These are phyloP conservation scores for Caenorhabditis becei DNA, from an alignment of 2,888 invertebrate species.

Conservation along the genomic window DNA sequence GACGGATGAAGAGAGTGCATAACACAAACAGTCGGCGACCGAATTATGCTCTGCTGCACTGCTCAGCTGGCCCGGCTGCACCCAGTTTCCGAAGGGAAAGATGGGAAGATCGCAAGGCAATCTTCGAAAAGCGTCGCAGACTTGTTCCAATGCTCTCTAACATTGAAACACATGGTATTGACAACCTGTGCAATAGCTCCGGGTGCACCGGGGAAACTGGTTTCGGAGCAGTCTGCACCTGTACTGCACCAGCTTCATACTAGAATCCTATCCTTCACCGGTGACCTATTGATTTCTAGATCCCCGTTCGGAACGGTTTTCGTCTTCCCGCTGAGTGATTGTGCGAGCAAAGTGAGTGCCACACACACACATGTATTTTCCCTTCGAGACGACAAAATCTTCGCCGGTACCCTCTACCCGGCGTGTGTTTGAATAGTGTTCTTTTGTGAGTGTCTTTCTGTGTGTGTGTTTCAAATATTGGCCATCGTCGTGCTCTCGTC, in stretches of 20 bases:
- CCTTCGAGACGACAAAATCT: constrained; percentile 11
- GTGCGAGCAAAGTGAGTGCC: not conserved
- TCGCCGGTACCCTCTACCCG: constrained; percentile 11
- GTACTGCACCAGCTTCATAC: too few relatives aligned
- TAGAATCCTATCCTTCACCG: not conserved
- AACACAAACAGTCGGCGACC: constrained; percentile 35
- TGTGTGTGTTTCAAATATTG: constrained; percentile 59
- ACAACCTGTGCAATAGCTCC: too few relatives aligned
- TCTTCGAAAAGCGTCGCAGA: constrained; percentile 27
- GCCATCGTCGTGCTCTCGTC: constrained; percentile 29
- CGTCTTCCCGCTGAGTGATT: not conserved
- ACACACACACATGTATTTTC: constrained; percentile 16
- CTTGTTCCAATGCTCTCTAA: constrained; percentile 36
- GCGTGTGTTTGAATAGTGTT: constrained; percentile 54
- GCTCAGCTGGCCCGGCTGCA: constrained; percentile 13
- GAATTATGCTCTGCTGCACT: constrained; percentile 20
- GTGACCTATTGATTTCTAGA: not conserved
- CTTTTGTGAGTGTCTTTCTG: constrained; percentile 51
- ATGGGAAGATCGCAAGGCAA: constrained; percentile 11
- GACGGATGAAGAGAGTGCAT: constrained; percentile 18
- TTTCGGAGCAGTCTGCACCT: too few relatives aligned
- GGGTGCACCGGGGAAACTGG: too few relatives aligned
- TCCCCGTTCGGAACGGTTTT: constrained; percentile 16
- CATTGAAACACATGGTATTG: not conserved
- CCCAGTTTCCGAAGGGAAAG: constrained; percentile 23